Base-by-base conservation (phyloP, 2,888 invertebrate genomes). In the Fragum fragum region DNA sequence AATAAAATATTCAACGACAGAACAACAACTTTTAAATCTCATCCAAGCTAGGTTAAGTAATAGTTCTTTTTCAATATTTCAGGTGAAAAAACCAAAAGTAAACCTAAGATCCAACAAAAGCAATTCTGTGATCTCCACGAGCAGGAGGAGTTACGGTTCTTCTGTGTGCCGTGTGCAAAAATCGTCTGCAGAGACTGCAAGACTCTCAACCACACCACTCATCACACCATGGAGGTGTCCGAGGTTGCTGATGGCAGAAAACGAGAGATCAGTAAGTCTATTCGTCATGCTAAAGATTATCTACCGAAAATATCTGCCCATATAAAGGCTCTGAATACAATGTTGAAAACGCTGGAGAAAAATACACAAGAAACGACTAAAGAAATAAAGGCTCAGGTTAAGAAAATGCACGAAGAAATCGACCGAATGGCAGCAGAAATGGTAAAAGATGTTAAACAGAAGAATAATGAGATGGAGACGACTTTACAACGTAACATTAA, bases 291-390 rank as follows among this genome's bases (percentile, higher is more conserved):
- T 14, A 74, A 63, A 47, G 83, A 83, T 18, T 86, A 75, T 52
- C 76, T 86, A 11, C 86, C 86, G 14, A 83, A 83, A 29, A 81
- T 86, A 29, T 23, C 66, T n/a, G 52, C 68, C 1, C 83, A 86
- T 47, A 72, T 79, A 18, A 86, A 86, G 66, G 74, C 77, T 0
- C 63, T 86, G 29, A 73, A 70, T 23, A 77, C 77, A 0, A 86
- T 86, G 86, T 59, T 59, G 18, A 86, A 86, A 70, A 81, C 79
- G 39, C 52, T 86, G 26, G 79, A 79, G 39, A 83, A 81, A 28
- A 86, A 86, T 39, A 83, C 83, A 47, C 86, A 86, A 47, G 80
- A 83, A 53, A 86, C 86, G n/a, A 81, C 83, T 0, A 86, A 86
- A 70, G 81, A 83, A 14, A 83, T 86, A 1, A 83, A 83, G 42